Base-by-base conservation (phyloP, 2,113 vertebrate species). In the Rhinopomastus cyanomelas region DNA sequence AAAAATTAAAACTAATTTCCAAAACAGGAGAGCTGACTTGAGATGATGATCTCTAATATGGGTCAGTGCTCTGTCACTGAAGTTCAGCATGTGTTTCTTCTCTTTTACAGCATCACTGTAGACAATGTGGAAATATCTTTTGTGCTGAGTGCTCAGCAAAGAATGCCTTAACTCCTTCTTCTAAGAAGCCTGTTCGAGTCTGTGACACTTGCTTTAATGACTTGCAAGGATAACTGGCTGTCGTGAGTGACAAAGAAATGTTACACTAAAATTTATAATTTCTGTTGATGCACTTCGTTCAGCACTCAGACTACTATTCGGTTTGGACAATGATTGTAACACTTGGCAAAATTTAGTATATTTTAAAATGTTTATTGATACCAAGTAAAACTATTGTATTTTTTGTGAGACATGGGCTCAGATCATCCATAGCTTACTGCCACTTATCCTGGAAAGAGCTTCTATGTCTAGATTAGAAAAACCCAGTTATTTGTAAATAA, bases 81-180 rank as follows among this genome's bases (percentile, higher is more conserved):
- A 64, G 27, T 73, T 89, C 8, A 62, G 20, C 27, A 5, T n/a
- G 8, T 93, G 42, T 90, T 74, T 95, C 52, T 95, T 89, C 27
- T 90, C 74, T 90, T 95, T 87, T 88, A 34, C 98, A 99, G 99
- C 99, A 99, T 93, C 99, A 99, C 90, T 99, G 99, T 97, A 98
- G 99, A 97, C 98, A 99, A 27, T 99, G 99, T 92, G 99, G 99
- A 49, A 99, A 99, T 97, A 99, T 99, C 95, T 99, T 99, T 95
- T 99, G 99, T 90, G 98, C 96, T 1, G 99, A 99, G 84, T 99
- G 99, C 96, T 99, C 99, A 32, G 94, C 98, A 64, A 98, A 94
- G 97, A 99, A 98, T 97, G 98, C 98, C 97, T 97, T 99, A 97
- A 99, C 98, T 61, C 99, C 99, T 80, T 99, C 98, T 85, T 99